Evolutionary conservation across 2,113 vertebrate species (phyloP).

Genomic region (Sphaerodactylus townsendi): DNA sequence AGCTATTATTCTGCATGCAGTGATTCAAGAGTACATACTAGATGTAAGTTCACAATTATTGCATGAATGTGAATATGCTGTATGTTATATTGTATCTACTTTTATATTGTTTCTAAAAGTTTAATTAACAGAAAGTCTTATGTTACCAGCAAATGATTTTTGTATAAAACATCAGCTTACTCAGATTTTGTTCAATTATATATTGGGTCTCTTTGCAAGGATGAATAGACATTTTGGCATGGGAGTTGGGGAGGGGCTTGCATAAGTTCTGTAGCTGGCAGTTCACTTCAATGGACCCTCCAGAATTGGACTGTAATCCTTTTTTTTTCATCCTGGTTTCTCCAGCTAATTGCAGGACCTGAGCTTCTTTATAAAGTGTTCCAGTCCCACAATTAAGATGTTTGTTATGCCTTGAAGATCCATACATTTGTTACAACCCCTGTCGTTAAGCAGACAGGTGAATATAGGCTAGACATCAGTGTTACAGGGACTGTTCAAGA

Average conservation of each 20-base stretch:
- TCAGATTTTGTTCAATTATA: no score
- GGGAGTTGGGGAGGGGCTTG: background rate
- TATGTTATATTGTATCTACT: background rate
- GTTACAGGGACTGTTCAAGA: no score
- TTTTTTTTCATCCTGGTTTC: background rate
- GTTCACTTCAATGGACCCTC: background rate
- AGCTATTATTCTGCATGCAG: constrained; percentile 82
- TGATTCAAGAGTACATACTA: constrained; percentile 84
- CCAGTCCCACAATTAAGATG: background rate
- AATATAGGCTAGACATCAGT: no score
- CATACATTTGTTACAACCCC: no score
- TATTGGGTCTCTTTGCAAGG: no score
- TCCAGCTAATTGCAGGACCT: background rate
- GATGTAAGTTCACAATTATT: constrained; percentile 73
- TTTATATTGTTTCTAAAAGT: background rate
- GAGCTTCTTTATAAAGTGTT: background rate
- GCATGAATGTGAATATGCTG: background rate
- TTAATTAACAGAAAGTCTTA: no score
- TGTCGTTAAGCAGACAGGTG: no score
- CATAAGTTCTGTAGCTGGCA: background rate
- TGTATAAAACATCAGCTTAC: no score
- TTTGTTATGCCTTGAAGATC: background rate
- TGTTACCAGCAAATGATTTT: no score
- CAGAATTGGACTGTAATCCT: background rate
- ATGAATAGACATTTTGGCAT: background rate